These are phyloP conservation scores for Dendrophyllia cribrosa DNA, from an alignment of 64 coral and sea anemone genomes.

Conservation along the genomic window DNA sequence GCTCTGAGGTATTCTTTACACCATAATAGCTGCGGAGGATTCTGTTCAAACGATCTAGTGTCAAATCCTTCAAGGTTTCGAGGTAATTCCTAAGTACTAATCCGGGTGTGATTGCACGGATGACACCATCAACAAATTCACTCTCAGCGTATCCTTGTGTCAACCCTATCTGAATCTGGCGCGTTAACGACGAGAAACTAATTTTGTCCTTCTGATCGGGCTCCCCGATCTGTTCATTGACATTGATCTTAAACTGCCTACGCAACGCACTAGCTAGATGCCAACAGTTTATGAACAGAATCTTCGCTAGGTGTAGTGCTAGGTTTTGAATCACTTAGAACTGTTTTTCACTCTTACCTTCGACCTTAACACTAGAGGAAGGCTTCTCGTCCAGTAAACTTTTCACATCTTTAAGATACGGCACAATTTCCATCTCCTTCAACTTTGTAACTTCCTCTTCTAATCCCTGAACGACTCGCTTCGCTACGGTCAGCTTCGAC, in stretches of 20 bases:
- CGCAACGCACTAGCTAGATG: constrained; percentile 28
- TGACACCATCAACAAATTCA: constrained; percentile 63
- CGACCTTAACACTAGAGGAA: neutral
- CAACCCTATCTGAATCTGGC: constrained; percentile 30
- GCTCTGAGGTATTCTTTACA: constrained; percentile 63
- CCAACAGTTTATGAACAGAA: constrained; percentile 31
- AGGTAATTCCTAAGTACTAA: constrained; percentile 65
- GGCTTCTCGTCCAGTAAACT: neutral
- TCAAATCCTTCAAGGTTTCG: constrained; percentile 49
- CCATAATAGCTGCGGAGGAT: constrained; percentile 55
- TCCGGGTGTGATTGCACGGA: constrained; percentile 70
- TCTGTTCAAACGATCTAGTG: constrained; percentile 52
- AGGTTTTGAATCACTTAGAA: constrained; percentile 14
- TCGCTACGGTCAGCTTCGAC: constrained; percentile 34
- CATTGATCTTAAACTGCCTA: constrained; percentile 68
- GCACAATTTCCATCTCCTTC: neutral
- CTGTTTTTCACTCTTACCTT: constrained; percentile 38
- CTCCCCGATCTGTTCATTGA: no score
- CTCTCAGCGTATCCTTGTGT: constrained; percentile 32
- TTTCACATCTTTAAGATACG: constrained; percentile 41
- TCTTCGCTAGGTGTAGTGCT: neutral
- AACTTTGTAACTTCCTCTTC: constrained; percentile 14
- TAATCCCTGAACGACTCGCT: neutral
- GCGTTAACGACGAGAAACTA: constrained; percentile 17
- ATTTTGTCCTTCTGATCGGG: no score